Evolutionary conservation across 2,797 vertebrate genomes (phyloP).

Genomic region (Crax fasciolata): DNA sequence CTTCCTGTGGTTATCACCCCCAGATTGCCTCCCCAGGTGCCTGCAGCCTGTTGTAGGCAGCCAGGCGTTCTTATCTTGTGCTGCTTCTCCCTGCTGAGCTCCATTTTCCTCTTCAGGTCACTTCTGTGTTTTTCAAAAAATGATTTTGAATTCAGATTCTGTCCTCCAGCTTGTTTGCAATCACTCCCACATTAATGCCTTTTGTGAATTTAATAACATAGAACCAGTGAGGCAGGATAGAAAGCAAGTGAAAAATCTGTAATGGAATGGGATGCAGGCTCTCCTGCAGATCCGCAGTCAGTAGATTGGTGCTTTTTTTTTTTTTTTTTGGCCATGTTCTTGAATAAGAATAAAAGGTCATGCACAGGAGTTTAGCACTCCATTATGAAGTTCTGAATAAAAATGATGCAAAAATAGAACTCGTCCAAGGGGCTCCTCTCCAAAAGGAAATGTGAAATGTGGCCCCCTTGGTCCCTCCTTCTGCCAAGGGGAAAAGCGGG

Average conservation of each 20-base stretch:
- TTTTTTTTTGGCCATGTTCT: not conserved
- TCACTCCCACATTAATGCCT: not conserved
- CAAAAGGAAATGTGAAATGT: not conserved
- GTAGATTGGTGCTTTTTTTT: not conserved
- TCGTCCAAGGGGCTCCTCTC: not conserved
- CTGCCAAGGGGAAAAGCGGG: not conserved
- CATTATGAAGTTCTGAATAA: rapidly evolving
- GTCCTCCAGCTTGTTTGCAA: not conserved
- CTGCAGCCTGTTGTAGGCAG: not conserved
- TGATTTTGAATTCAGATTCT: not conserved
- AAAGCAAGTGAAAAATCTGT: not conserved
- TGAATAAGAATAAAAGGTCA: not conserved
- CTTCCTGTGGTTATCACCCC: not conserved
- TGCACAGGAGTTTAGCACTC: too few relatives aligned
- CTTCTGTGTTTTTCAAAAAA: not conserved
- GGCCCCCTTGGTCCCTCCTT: not conserved
- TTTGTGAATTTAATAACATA: not conserved
- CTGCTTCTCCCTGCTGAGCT: not conserved
- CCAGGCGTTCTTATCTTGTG: not conserved
- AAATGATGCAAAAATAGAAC: not conserved
- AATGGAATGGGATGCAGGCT: not conserved
- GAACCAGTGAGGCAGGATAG: not conserved
- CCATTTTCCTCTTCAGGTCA: not conserved
- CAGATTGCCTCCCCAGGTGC: not conserved
- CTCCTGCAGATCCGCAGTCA: not conserved